These are phyloP conservation scores for Eupithecia subfuscata DNA, from an alignment of 2,888 invertebrate genomes.

Conservation along the genomic window DNA sequence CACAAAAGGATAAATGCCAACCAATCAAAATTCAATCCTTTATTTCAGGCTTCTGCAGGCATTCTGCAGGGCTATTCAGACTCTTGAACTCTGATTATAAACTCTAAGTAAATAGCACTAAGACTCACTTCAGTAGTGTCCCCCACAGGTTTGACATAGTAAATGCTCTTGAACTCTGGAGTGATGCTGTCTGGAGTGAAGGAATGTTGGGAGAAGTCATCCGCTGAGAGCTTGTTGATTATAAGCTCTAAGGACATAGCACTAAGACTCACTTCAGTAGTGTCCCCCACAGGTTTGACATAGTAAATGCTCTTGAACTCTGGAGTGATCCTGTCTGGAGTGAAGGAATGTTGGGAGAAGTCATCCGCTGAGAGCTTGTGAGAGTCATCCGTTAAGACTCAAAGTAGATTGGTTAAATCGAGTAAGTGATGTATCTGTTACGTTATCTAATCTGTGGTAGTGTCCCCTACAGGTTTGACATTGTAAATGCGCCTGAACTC, in stretches of 20 bases:
- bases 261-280: constrained; percentile 83
- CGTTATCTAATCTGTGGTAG: too few relatives aligned
- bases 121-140: constrained; percentile 86
- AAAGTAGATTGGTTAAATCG: too few relatives aligned
- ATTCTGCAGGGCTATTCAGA: too few relatives aligned
- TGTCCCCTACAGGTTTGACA: too few relatives aligned
- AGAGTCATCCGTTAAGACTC: too few relatives aligned
- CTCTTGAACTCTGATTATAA: too few relatives aligned
- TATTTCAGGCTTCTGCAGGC: too few relatives aligned
- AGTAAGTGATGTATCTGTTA: too few relatives aligned
- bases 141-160: constrained; percentile 71
- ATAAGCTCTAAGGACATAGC: not conserved
- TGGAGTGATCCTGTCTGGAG: constrained; percentile 81
- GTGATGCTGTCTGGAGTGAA: constrained; percentile 81
- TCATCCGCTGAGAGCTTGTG: constrained; percentile 86
- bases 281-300: constrained; percentile 89
- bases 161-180: constrained; percentile 64
- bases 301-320: constrained; percentile 88
- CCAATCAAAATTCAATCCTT: too few relatives aligned
- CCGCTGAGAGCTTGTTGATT: constrained; percentile 75
- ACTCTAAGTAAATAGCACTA: not conserved
- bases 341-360: constrained; percentile 78
- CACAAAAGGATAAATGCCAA: too few relatives aligned
- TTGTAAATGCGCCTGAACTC: constrained; percentile 88
- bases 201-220: constrained; percentile 83